These are phyloP conservation scores for Ctenoplectra terminalis DNA, from an alignment of 1,140 invertebrate genomes.

Conservation along the genomic window DNA sequence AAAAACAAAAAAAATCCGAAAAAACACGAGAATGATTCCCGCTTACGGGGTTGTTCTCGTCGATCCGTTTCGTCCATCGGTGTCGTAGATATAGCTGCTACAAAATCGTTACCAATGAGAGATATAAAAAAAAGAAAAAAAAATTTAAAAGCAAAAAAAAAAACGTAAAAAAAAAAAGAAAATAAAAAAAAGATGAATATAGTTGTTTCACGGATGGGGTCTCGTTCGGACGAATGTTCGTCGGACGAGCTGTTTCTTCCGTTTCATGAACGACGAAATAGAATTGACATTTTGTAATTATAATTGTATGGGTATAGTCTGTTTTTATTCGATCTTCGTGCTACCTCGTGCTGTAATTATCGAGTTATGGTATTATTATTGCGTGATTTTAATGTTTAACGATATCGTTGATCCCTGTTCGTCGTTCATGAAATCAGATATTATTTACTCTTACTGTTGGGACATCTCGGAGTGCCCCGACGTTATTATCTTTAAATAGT, in stretches of 20 bases:
- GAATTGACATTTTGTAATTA: neutral
- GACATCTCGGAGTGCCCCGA: slow-evolving; percentile 18
- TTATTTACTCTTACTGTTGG: slow-evolving; percentile 27
- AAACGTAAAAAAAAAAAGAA: slow-evolving; percentile 5
- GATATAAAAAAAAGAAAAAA: neutral
- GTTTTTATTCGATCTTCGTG: neutral
- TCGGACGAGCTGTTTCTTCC: neutral
- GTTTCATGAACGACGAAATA: slow-evolving; percentile 33
- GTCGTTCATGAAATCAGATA: slow-evolving; percentile 34
- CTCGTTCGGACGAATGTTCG: neutral
- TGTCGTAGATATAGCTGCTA: slow-evolving; percentile 69
- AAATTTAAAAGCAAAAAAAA: slow-evolving; percentile 6
- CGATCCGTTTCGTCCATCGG: slow-evolving; percentile 73
- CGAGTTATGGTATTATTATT: neutral
- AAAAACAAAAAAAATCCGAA: slow-evolving; percentile 11
- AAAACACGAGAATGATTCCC: slow-evolving; percentile 37
- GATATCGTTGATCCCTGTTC: neutral
- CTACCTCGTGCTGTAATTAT: neutral
- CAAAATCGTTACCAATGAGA: slow-evolving; percentile 49
- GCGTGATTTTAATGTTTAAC: neutral
- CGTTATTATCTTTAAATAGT: slow-evolving; percentile 56
- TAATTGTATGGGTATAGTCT: neutral
- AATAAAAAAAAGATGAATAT: slow-evolving; percentile 25
- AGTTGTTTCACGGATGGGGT: slow-evolving; percentile 1
- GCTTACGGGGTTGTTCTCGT: slow-evolving; percentile 37